Base-by-base conservation (phyloP, 2,113 vertebrate species). In the Ranitomeya variabilis region DNA sequence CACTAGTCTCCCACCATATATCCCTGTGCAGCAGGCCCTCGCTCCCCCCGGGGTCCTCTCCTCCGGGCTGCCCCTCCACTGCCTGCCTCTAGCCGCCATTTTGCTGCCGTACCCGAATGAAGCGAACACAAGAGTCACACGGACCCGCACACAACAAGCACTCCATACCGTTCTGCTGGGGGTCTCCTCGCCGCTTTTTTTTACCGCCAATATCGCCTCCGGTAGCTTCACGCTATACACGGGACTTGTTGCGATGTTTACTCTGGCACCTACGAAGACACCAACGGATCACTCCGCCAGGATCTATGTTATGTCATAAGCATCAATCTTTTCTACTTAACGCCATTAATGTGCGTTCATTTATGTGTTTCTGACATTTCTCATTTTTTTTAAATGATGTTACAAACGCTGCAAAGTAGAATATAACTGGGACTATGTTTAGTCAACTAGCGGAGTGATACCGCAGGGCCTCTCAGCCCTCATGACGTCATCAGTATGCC, bases 261-360 rank as follows among this genome's bases (percentile, higher is more conserved):
- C 74, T 78, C 85, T n/a, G 85, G 85, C 85, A 86, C 85, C 74
- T 79, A 11, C 60, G 60, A 59, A 51, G 85, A 31, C 85, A 86
- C 74, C 85, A 86, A 52, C 31, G 11, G 21, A 79, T 77, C 71
- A 45, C 71, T 73, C 21, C 73, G 85, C 71, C 71, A 37, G 73
- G 73, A 12, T 11, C 66, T 54, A 14, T 7, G 3, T 37, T n/a
- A 6, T 21, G 5, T 4, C 3, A 18, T 21, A 51, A 76, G 14
- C 37, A 9, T 59, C 3, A 59, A 12, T 11, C 23, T 19, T 26
- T 18, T 12, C 60, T 60, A 19, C 0, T 11, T 1, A 1, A 18
- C 23, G 8, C 23, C 0, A 19, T 6, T 31, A 7, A 19, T 14
- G 31, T 14, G 26, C 18, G 45, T 64, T 9, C 7, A 16, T 21